Evolutionary conservation across 92 coral and sea anemone genomes (phyloP).

Genomic region (Umimayanthus chanpuru): DNA sequence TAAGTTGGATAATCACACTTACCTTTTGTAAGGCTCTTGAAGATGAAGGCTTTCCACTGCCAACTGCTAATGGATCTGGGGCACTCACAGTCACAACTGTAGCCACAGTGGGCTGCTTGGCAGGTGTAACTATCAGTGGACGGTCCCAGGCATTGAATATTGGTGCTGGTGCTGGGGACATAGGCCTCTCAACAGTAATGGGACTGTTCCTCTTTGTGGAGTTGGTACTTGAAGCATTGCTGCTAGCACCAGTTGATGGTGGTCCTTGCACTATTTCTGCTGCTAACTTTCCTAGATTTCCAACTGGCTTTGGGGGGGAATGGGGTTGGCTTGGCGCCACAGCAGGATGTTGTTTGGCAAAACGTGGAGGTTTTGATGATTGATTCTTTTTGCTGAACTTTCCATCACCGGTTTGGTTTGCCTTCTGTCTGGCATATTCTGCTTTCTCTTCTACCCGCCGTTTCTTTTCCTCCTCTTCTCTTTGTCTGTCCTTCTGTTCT

Average conservation of each 20-base stretch:
- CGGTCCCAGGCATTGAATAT: conserved; percentile 98
- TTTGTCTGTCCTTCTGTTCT: conserved; percentile 90
- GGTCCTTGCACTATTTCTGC: conserved; percentile 66
- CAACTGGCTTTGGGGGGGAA: conserved; percentile 59
- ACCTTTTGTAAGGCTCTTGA: conserved; percentile 62
- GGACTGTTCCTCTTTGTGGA: conserved; percentile 91
- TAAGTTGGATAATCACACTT: neutral
- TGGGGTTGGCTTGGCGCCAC: conserved; percentile 53
- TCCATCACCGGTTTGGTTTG: conserved; percentile 58
- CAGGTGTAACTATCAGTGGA: conserved; percentile 92
- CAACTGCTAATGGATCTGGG: conserved; percentile 99
- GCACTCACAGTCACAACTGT: conserved; percentile 64
- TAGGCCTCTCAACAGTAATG: conserved; percentile 83
- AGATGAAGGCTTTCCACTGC: conserved; percentile 95
- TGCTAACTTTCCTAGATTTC: conserved; percentile 62
- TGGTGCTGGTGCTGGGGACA: conserved; percentile 86
- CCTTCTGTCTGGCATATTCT: conserved; percentile 62
- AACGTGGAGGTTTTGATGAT: conserved; percentile 87
- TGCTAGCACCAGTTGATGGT: conserved; percentile 61
- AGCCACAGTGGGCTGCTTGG: conserved; percentile 77
- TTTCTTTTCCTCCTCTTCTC: conserved; percentile 93
- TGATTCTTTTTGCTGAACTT: conserved; percentile 73
- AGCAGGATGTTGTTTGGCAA: conserved; percentile 80
- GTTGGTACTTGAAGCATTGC: conserved; percentile 84
- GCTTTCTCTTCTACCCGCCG: conserved; percentile 78